A percentile compares a stretch with the other conserved stretches of the same genome.
phyloP scores from a whole-genome alignment of 2,888 invertebrate species.

The Plagiodera versicolora region DNA sequence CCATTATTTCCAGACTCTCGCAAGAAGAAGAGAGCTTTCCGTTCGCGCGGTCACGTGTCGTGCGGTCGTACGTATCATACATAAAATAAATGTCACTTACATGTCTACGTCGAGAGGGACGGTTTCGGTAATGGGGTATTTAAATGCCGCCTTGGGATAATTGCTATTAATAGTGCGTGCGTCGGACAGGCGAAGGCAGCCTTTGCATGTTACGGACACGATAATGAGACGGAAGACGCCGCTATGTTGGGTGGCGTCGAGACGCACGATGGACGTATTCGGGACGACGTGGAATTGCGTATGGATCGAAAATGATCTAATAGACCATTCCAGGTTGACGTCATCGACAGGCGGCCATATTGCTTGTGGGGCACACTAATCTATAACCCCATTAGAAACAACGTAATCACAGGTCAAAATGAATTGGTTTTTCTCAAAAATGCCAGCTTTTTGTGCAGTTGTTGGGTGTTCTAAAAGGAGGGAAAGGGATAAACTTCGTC shows the following conservation, averaged over 20 bases:
- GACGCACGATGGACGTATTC: no score
- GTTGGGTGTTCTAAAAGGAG: no score
- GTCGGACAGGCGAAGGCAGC: constrained; percentile 48
- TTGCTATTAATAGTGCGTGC: constrained; percentile 53
- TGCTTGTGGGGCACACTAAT: no score
- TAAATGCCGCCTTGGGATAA: constrained; percentile 53
- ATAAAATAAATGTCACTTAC: constrained; percentile 53
- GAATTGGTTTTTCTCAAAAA: no score
- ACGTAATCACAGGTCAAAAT: no score
- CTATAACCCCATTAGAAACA: no score
- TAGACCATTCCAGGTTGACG: no score
- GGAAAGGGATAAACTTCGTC: no score
- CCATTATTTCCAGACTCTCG: constrained; percentile 27
- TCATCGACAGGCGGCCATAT: no score
- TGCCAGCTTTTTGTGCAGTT: no score
- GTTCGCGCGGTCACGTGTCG: constrained; percentile 32
- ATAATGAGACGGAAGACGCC: constrained; percentile 48
- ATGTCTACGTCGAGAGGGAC: constrained; percentile 42
- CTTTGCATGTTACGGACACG: constrained; percentile 54
- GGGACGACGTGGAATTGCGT: no score
- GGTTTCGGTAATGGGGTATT: constrained; percentile 47
- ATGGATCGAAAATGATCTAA: no score
- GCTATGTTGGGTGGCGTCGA: constrained; percentile 33
- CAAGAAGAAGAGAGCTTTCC: neutral
- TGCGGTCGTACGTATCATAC: constrained; percentile 40